Evolutionary conservation across 2,797 vertebrate species (phyloP), one percentile per base, ranked within the genome.

Genomic region (Rhynchonycteris naso): DNA sequence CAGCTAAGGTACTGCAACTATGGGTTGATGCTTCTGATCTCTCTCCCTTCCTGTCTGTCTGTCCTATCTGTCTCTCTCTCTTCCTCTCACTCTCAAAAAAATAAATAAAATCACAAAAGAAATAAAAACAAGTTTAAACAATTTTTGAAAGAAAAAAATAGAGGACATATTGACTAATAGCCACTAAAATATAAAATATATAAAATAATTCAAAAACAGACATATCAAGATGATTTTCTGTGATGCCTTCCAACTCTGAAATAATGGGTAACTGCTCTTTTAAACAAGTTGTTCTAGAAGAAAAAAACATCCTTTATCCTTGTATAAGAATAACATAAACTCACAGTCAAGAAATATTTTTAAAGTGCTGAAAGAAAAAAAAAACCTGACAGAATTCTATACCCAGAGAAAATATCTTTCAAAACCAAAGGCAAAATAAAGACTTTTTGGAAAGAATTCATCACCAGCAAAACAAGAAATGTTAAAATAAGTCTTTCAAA

Each of bases 401-500:
- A 95, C 74, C 56, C 75, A 93, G 74, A 95, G 26, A 86, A 93
- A 91, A 68, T 74, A 91, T 74, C 85, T 90, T 95, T 87, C 35
- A 63, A 87, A 90, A 84, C 56, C 18, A 69, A 84, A 95, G 63
- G 35, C 28, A 84, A 92, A 76, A 84, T 75, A 95, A 88, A 80
- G 24, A 75, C 50, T 71, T 68, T 86, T 61, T 59, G 76, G 50
- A 83, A 89, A 96, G 61, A 90, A 75, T 56, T 76, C 10, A 80
- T 84, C 50, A 78, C 6, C 24, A 22, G 21, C 35, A 58, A 65
- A 52, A 79, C 2, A 84, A 61, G 9, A 79, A 74, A 69, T 24
- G 11, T 56, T 72, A 69, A 82, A 89, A 47, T 18, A 54, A 63
- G 58, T 43, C 58, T 52, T 69, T 52, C 72, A 94, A 90, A 65